Evolutionary conservation across 1,140 invertebrate genomes (phyloP).

Genomic region (Armadillidium nasatum): DNA sequence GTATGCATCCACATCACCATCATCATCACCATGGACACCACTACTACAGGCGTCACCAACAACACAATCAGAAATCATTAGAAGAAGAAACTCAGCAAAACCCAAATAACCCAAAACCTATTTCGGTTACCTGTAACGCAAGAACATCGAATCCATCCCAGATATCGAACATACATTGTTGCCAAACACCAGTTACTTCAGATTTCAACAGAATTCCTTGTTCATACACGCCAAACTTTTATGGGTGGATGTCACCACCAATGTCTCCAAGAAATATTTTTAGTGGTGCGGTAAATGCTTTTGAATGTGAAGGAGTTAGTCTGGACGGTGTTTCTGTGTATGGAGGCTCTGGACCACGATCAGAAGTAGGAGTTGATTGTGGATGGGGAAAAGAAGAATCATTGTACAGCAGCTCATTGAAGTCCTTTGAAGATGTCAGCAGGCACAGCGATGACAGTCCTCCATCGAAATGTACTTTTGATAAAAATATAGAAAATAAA

Average conservation of each 20-base stretch:
- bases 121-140: background rate
- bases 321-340: background rate
- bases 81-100: background rate
- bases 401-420: background rate
- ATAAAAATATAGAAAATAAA: background rate
- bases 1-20: background rate
- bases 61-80: background rate
- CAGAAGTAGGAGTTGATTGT: background rate
- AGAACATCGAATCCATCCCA: background rate
- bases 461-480: background rate
- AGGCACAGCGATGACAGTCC: background rate
- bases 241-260: background rate
- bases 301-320: background rate
- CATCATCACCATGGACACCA: background rate
- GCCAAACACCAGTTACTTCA: background rate
- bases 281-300: background rate
- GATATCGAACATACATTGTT: background rate
- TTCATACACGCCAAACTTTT: background rate
- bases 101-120: background rate
- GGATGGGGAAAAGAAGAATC: constrained; percentile 4
- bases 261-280: background rate
- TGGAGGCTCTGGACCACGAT: background rate
- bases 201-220: background rate
- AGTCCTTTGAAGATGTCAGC: background rate
- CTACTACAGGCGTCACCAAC: background rate